phyloP scores from a whole-genome alignment of 2,797 vertebrate species.

The Myoxocephalus aenaeus region DNA sequence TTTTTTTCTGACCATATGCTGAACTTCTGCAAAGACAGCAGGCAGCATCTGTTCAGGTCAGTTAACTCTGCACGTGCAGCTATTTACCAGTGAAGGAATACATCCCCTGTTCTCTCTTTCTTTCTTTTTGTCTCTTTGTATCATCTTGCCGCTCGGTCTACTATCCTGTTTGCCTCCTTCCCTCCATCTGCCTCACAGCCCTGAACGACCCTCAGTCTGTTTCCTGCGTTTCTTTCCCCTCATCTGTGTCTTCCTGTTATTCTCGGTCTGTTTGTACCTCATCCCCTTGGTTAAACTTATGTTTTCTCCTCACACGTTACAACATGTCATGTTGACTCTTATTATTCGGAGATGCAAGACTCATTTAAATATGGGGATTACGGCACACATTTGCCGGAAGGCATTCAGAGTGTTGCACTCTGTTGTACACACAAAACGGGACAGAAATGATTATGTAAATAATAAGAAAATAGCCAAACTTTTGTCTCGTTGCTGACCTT shows the following conservation, averaged over 20 bases:
- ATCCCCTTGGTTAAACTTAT: conserved; percentile 33
- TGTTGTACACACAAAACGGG: neutral
- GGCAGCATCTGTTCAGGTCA: conserved; percentile 20
- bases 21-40: neutral
- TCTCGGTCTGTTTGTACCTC: conserved; percentile 48
- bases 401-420: neutral
- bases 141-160: conserved; percentile 48
- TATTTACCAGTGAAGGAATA: conserved; percentile 28
- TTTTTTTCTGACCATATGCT: conserved; percentile 3
- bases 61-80: conserved; percentile 33
- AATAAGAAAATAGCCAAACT: neutral
- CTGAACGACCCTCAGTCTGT: conserved; percentile 55
- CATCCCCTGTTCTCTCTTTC: conserved; percentile 20
- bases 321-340: neutral
- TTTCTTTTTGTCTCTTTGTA: conserved; percentile 57
- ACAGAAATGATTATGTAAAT: neutral
- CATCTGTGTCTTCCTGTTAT: conserved; percentile 84
- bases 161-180: conserved; percentile 75
- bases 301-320: conserved; percentile 26
- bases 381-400: neutral
- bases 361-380: neutral
- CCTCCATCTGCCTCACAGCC: conserved; percentile 65
- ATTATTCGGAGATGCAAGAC: neutral
- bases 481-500: neutral
- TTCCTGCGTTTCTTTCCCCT: conserved; percentile 83